phyloP scores from a whole-genome alignment of 2,113 vertebrate genomes.

The Candoia aspera region DNA sequence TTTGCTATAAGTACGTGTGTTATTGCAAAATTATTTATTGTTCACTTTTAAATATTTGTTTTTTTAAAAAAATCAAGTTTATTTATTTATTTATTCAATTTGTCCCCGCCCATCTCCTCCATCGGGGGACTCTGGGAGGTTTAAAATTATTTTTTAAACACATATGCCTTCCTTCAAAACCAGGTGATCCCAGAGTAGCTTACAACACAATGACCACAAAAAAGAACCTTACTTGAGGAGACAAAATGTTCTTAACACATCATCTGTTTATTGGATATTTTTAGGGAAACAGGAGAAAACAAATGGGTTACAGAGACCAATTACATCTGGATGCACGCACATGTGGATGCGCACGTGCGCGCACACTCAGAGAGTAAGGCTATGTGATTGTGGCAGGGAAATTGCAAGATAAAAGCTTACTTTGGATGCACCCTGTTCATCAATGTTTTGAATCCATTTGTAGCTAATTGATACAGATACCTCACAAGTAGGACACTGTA shows the following conservation, averaged over 20 bases:
- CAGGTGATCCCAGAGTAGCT: not conserved
- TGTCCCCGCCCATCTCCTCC: too few relatives aligned
- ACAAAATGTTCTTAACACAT: not conserved
- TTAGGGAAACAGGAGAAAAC: not conserved
- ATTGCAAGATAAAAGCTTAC: not conserved
- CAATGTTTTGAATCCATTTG: not conserved
- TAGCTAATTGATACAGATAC: not conserved
- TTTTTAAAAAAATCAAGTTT: not conserved
- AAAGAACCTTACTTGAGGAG: not conserved
- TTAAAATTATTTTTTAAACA: not conserved
- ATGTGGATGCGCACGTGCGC: not conserved
- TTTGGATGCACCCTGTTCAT: not conserved
- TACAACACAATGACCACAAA: not conserved
- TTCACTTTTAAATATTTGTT: conserved; percentile 1
- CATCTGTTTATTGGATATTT: not conserved
- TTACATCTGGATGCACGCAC: not conserved
- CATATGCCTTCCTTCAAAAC: not conserved
- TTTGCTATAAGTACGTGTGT: not conserved
- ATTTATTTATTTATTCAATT: too few relatives aligned
- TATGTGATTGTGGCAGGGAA: not conserved
- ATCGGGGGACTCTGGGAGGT: too few relatives aligned
- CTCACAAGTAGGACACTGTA: not conserved
- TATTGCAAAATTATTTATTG: not conserved
- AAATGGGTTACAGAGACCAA: not conserved
- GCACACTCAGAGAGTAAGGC: too few relatives aligned